Base-by-base conservation (phyloP, 2,113 vertebrate species). In the Triplophysa rosa region DNA sequence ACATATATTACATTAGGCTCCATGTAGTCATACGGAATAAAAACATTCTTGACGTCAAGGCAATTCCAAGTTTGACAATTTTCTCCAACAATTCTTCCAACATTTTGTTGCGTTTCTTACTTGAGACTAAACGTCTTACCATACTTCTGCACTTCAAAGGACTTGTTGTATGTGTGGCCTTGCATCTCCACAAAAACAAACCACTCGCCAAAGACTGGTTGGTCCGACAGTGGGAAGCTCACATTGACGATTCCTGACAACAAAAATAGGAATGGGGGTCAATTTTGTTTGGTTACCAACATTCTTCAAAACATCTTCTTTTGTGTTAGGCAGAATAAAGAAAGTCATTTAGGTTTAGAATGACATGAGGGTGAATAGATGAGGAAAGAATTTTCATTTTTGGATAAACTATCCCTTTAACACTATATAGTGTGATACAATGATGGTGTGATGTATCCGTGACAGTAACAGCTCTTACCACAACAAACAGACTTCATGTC, bases 81-180 rank as follows among this genome's bases (percentile, higher is more conserved):
- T 8, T 21, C 1, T 58, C n/a, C n/a, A 14, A 52, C 12, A 4
- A 16, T 6, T 14, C 12, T 58, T 21, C 2, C 6, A 9, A 17
- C 8, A 21, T 21, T 21, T 58, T n/a, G n/a, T 21, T 10, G 7
- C 6, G 4, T 56, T n/a, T 56, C 4, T 56, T 8, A 56, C 54
- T 37, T 37, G 33, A 37, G 33, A 37, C n/a, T 58, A 11, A 42
- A 63, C 5, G 69, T 14, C 95, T 95, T 86, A 98, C 96, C 95
- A 0, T 98, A 98, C 90, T 96, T 98, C 87, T 96, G 96, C 42
- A 98, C 96, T 84, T 97, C 93, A 84, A 98, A 98, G 1, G 96
- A 95, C 84, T 92, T 95, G 91, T 96, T 98, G 88, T 96, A 96
- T 0, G 92, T 89, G 85, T 96, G 93, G 8, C 95, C 95, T 85